phyloP scores from a whole-genome alignment of 2,113 vertebrate species.

The Macrotus californicus region DNA sequence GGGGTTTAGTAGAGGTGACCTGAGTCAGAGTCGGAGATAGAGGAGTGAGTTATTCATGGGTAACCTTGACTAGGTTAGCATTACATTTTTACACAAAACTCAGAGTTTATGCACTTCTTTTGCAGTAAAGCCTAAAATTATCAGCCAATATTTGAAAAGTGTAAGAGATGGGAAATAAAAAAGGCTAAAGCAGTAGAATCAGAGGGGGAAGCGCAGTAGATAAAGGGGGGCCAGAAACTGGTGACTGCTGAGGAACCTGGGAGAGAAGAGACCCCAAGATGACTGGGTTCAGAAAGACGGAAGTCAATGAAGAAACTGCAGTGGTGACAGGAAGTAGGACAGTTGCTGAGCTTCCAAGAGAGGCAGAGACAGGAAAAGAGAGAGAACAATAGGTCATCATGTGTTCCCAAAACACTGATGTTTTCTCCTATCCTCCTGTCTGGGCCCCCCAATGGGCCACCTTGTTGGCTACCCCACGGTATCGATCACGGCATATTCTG shows the following conservation, averaged over 20 bases:
- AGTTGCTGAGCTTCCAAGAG: not conserved
- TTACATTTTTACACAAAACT: not conserved
- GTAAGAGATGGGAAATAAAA: not conserved
- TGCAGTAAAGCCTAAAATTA: not conserved
- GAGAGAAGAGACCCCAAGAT: not conserved
- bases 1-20: not conserved
- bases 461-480: not conserved
- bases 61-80: not conserved
- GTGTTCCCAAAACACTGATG: not conserved
- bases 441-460: fast-evolving
- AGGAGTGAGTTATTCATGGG: not conserved
- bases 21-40: not conserved
- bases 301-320: not conserved
- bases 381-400: not conserved
- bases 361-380: not conserved
- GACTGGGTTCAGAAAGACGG: not conserved
- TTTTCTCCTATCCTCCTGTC: not conserved
- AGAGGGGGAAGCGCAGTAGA: not conserved
- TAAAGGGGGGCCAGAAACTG: not conserved
- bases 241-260: not conserved
- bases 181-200: not conserved
- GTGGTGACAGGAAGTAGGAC: not conserved
- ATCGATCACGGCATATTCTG: fast-evolving
- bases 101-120: not conserved
- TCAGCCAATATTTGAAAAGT: not conserved